These are phyloP conservation scores for Hypsibius dujardini DNA, from an alignment of 1,140 invertebrate genomes.

Conservation along the genomic window DNA sequence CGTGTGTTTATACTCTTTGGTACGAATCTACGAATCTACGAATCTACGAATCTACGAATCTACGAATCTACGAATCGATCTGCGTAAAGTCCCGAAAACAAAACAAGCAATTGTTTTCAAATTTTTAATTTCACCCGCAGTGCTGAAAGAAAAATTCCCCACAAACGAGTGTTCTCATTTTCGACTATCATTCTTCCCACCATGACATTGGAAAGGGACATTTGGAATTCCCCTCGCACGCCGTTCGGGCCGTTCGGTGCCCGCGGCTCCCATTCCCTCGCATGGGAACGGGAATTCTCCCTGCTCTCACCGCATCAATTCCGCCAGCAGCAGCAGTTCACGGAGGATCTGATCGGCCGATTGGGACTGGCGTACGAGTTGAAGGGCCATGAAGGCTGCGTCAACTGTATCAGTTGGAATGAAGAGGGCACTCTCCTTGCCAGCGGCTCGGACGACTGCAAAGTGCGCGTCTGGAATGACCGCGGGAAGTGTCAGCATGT, in stretches of 20 bases:
- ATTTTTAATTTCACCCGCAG: no score
- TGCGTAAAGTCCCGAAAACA: no score
- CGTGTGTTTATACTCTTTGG: no score
- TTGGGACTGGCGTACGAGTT: conserved; percentile 17
- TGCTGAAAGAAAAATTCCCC: no score
- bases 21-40: no score
- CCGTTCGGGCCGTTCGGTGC: not conserved
- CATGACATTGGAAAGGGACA: no score
- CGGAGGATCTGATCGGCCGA: not conserved
- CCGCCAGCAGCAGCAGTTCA: not conserved
- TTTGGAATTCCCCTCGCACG: not conserved
- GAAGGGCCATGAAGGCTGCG: conserved; percentile 74
- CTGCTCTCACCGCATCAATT: not conserved
- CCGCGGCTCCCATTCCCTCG: not conserved
- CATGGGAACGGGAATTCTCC: not conserved
- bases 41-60: no score
- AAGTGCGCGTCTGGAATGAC: conserved; percentile 78
- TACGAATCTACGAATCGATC: no score
- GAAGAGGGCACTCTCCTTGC: conserved; percentile 66
- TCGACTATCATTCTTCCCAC: no score
- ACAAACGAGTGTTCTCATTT: no score
- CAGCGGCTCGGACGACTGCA: conserved; percentile 81
- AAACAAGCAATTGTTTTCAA: no score
- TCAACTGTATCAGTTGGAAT: conserved; percentile 90
- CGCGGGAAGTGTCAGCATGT: conserved; percentile 51